Base-by-base conservation (phyloP, 2,888 invertebrate genomes). In the Odontocerum albicorne region DNA sequence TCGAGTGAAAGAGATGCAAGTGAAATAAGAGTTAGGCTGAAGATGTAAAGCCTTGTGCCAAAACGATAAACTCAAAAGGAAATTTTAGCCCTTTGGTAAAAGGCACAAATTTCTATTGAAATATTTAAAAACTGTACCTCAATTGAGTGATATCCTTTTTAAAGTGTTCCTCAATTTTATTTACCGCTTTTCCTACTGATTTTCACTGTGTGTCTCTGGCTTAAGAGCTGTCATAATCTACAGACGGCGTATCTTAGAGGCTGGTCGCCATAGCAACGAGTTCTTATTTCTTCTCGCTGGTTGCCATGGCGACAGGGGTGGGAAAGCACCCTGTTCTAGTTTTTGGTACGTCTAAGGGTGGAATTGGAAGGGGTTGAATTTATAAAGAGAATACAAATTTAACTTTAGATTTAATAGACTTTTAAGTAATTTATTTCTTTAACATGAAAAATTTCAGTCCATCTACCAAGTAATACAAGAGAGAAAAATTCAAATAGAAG, bases 191-290 rank as follows among this genome's bases (percentile, higher is more conserved):
- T 8, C 12, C 6, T 8, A 17, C n/a, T 39, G 17, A 32, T 19
- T 1, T 31, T 12, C 22, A 38, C 16, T 21, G 36, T 21, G 15
- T 12, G 45, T 32, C 15, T 27, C 22, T 16, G 32, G 47, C 22
- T 55, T 49, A 49, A 49, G 53, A 49, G 49, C 58, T 20, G 59
- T 59, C 59, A 59, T 59, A 59, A 56, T 56, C 59, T 59, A 53
- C 51, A 57, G 54, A 54, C 53, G 50, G 56, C 27, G 59, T 56
- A 60, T 60, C 60, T 60, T 60, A 57, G 57, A 60, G 59, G 38
- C 32, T 33, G 50, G 59, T 59, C 36, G 45, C 46, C 56, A 59
- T 59, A 50, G 46, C 55, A 49, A 59, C 59, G 56, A 59, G 55
- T 52, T 59, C 59, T 59, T 59, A 59, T 50, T 59, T 59, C 59